phyloP scores from a whole-genome alignment of 53 echinoderm and acorn worm genomes.

The Glandiceps talaboti region DNA sequence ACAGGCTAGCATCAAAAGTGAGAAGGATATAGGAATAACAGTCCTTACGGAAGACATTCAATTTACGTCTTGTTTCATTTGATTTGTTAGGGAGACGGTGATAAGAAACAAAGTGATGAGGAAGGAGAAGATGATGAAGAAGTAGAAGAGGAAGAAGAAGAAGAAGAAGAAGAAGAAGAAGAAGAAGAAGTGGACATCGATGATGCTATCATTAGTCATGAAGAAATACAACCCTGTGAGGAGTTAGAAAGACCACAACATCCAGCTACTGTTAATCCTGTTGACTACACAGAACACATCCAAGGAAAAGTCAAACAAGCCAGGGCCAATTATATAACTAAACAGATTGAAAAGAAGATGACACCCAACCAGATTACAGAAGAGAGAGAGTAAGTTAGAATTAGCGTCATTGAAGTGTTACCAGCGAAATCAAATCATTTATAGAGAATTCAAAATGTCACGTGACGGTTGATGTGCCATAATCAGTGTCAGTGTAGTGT shows the following conservation, averaged over 20 bases:
- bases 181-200: neutral
- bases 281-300: neutral
- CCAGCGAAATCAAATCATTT: too few species aligned
- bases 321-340: slow-evolving; percentile 56
- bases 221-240: neutral
- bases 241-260: neutral
- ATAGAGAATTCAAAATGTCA: too few species aligned
- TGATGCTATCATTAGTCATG: neutral
- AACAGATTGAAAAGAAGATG: slow-evolving; percentile 58
- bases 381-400: slow-evolving; percentile 41
- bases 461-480: too few species aligned
- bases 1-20: too few species aligned
- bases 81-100: too few species aligned
- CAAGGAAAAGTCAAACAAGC: slow-evolving; percentile 18
- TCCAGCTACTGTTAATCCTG: neutral
- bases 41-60: too few species aligned
- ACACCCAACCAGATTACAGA: slow-evolving; percentile 61
- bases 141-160: too few species aligned
- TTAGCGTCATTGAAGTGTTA: neutral
- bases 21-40: too few species aligned
- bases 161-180: neutral
- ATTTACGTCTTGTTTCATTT: too few species aligned
- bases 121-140: too few species aligned
- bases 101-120: too few species aligned
- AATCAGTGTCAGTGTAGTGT: too few species aligned